phyloP scores from a whole-genome alignment of 2,113 vertebrate genomes.

The Ciconia maguari region DNA sequence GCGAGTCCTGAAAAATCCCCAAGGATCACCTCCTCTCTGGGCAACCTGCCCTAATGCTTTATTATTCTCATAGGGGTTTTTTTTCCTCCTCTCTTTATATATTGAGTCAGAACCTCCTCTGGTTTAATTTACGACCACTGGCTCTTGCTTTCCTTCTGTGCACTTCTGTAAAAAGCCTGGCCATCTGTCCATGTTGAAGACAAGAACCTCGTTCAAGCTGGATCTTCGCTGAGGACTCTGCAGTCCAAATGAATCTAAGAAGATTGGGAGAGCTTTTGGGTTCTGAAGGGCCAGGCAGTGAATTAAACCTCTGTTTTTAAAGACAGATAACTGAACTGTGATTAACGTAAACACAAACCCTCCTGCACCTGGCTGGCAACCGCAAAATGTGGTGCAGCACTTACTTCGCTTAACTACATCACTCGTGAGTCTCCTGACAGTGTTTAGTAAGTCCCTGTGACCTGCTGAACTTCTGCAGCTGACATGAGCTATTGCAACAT shows the following conservation, averaged over 20 bases:
- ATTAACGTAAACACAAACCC: neutral
- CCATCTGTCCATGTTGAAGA: neutral
- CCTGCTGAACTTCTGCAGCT: slow-evolving; percentile 24
- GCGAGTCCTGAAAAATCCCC: neutral
- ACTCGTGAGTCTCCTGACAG: neutral
- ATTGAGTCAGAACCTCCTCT: neutral
- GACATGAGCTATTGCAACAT: neutral
- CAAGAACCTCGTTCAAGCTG: neutral
- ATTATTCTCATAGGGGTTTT: neutral
- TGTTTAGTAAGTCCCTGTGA: neutral
- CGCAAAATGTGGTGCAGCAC: neutral
- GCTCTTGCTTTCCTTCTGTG: neutral
- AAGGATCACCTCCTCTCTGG: neutral
- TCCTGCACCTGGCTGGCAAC: neutral
- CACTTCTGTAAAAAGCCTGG: neutral
- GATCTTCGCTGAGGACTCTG: neutral
- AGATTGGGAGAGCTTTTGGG: neutral
- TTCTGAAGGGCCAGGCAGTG: neutral
- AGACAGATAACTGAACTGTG: neutral
- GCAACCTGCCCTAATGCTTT: neutral
- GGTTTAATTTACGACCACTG: neutral
- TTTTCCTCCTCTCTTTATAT: neutral
- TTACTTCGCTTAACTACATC: neutral
- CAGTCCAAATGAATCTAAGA: neutral
- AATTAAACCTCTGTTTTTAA: neutral